Evolutionary conservation across 2,113 vertebrate genomes (phyloP), one percentile per base, ranked within the genome.

Genomic region (Boulengerochromis microlepis): DNA sequence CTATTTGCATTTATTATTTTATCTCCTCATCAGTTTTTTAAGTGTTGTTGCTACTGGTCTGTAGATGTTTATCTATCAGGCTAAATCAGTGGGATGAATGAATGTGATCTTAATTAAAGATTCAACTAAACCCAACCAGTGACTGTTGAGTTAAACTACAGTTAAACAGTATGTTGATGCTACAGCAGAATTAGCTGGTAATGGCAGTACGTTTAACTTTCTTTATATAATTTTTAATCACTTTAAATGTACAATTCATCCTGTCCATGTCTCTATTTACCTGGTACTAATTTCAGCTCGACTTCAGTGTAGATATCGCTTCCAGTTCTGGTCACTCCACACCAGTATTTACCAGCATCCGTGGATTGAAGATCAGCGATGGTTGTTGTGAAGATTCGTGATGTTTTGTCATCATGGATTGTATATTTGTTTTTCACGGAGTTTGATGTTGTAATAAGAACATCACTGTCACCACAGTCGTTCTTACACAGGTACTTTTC

Each of bases 401-500:
- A 0, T 19, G 47, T 52, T 52, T 52, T 10, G 18, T 52, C 18
- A 52, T 52, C 92, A 15, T 4, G 2, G 66, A 18, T 87, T 1
- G 8, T 92, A 45, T 86, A 93, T 71, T 42, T 91, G 4, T 3
- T 50, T 4, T 10, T 83, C 5, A 0, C 0, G 4, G 18, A 10
- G 47, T 19, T 0, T 47, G 31, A 47, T 1, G 90, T 90, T 0
- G 0, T 81, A 22, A 91, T 42, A 3, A 94, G 80, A 81, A 93
- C 1, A 61, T 93, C 91, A 1, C 2, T 3, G 0, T 3, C 0
- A 1, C 24, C 15, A n/a, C 92, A 93, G 2, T 9, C 2, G 0
- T 86, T 13, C 0, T n/a, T 92, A 69, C 90, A 94, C 45, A 92
- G 47, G 6, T 94, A 93, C 76, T 94, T 92, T 5, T 91, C 82